Evolutionary conservation across 2,113 vertebrate genomes (phyloP), one percentile per base, ranked within the genome.

Genomic region (Sclerurus mexicanus): DNA sequence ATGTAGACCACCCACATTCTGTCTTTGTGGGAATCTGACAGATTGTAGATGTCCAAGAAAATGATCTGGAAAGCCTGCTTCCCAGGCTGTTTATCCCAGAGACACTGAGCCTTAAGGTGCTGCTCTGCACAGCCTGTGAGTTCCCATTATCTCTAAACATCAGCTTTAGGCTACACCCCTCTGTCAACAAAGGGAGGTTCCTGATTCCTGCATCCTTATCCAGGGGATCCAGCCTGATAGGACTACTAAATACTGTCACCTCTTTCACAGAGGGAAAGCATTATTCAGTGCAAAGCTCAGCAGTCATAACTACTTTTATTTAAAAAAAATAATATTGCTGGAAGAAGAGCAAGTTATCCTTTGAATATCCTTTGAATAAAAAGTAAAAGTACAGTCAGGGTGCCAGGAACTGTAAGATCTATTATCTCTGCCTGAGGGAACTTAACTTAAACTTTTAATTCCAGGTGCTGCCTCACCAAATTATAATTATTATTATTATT

Each of bases 171-270:
- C 17, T 35, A 6, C 23, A 14, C 12, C 67, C 8, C 15, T 52
- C 20, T 11, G 3, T n/a, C 78, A 83, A 74, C 35, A 46, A 50
- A 87, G 20, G 37, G 28, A 58, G 18, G 22, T 4, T 42, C 30
- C 73, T 39, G 39, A 14, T 20, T 81, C 30, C 80, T 59, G 12
- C 20, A 30, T 73, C 21, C 67, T 83, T 42, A 56, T 20, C 27
- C 8, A 4, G 20, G 4, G 5, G 3, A 3, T 25, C 30, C 21
- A 59, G 12, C 3, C 2, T 18, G 15, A 12, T 35, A 9, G 2
- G 35, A 67, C 71, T 77, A 71, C 18, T 80, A 56, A 81, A 62
- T 31, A 30, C 4, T 3, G 16, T 59, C 3, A 0, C 23, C 22
- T 59, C 12, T 66, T 87, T 52, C 80, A 50, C 2, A 42, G 23